Evolutionary conservation across 2,113 vertebrate genomes (phyloP).

Genomic region (Beaufortia kweichowensis): DNA sequence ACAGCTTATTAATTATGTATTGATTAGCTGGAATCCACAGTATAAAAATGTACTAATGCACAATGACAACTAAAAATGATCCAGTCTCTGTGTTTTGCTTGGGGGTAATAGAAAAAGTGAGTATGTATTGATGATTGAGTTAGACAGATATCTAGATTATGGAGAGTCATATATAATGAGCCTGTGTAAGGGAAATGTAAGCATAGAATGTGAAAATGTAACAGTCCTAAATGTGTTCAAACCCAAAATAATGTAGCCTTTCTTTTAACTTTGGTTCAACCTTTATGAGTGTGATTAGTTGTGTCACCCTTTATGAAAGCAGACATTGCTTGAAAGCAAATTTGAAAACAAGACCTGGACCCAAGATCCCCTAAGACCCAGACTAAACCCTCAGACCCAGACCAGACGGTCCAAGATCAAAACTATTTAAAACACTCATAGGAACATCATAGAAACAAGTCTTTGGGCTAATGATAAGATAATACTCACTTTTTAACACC

Average conservation of each 20-base stretch:
- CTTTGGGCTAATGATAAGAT: too few relatives aligned
- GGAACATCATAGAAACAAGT: too few relatives aligned
- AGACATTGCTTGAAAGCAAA: not conserved
- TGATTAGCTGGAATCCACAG: conserved; percentile 40
- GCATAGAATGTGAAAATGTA: conserved; percentile 14
- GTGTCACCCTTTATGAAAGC: not conserved
- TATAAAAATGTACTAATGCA: conserved; percentile 19
- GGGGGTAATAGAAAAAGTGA: not conserved
- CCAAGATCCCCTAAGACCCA: not conserved
- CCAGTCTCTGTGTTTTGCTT: conserved; percentile 8
- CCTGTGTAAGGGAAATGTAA: conserved; percentile 25
- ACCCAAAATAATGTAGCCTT: conserved; percentile 23
- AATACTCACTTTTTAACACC: too few relatives aligned
- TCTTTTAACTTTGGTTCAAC: not conserved
- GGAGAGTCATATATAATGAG: conserved; percentile 3
- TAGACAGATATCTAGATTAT: conserved; percentile 33
- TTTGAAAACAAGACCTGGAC: not conserved
- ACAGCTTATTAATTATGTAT: conserved; percentile 52
- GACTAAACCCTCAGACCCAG: not conserved
- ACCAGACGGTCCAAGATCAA: not conserved
- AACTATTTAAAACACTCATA: too few relatives aligned
- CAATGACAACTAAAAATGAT: conserved; percentile 3
- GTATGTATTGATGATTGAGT: conserved; percentile 32
- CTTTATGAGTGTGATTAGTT: not conserved
- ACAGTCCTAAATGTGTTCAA: conserved; percentile 13